Conservation (phyloP, 1,140 invertebrate species). For the Lordiphosa stackelbergi region DNA sequence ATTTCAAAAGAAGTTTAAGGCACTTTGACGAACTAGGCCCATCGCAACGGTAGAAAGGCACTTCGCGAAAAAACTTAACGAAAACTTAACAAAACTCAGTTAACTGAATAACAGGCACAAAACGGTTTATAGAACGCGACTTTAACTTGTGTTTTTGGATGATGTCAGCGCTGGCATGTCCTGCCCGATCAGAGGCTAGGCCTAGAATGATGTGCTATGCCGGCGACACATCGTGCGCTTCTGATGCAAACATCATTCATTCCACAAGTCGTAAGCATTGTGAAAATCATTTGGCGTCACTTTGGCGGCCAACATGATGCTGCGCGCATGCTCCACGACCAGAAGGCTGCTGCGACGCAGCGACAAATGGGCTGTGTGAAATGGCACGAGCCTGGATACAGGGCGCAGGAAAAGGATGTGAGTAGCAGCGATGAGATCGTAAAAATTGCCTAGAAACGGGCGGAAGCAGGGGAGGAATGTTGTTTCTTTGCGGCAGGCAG, state of each 20-base stretch:
- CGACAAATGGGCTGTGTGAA: conserved; percentile 13
- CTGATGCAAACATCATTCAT: conserved; percentile 72
- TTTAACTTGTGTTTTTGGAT: conserved; percentile 24
- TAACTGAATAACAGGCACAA: conserved; percentile 52
- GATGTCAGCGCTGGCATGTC: conserved; percentile 55
- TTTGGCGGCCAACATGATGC: conserved; percentile 25
- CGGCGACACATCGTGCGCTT: conserved; percentile 74
- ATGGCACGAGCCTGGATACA: conserved; percentile 24
- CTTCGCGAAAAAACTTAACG: conserved; percentile 41
- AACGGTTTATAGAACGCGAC: conserved; percentile 50
- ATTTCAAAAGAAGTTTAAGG: conserved; percentile 41
- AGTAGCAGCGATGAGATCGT: conserved; percentile 36
- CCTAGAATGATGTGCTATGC: conserved; percentile 77
- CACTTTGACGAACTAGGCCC: conserved; percentile 41
- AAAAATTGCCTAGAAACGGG: conserved; percentile 35
- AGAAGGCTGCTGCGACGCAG: conserved; percentile 3
- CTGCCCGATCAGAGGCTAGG: conserved; percentile 77
- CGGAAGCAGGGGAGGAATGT: not conserved
- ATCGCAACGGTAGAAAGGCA: conserved; percentile 41
- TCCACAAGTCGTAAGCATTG: conserved; percentile 72
- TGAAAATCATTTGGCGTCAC: conserved; percentile 55
- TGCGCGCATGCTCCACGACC: conserved; percentile 62
- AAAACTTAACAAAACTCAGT: conserved; percentile 47
- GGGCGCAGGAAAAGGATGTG: conserved; percentile 36
- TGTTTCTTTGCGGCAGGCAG: conserved; percentile 30